These are phyloP conservation scores for Henricia sp. DNA, from an alignment of 53 echinoderm and acorn worm species.

Conservation along the genomic window DNA sequence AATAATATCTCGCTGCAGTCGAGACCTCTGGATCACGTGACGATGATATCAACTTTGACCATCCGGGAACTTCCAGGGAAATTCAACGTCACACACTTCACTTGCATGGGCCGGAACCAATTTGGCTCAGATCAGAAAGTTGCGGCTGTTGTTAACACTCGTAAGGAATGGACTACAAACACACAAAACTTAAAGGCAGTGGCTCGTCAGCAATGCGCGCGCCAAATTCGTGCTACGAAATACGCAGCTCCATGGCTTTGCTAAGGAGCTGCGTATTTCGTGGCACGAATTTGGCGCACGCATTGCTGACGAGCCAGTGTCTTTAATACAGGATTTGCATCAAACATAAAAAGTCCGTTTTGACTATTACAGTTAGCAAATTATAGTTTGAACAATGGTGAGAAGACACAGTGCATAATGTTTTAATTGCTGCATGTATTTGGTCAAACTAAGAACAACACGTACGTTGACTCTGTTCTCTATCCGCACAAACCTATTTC, in stretches of 20 bases:
- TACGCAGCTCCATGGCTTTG: not conserved
- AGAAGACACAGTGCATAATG: too few relatives aligned
- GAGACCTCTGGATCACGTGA: constrained; percentile 29
- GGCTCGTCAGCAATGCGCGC: too few relatives aligned
- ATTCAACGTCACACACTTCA: constrained; percentile 32
- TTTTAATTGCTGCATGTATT: too few relatives aligned
- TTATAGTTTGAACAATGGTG: too few relatives aligned
- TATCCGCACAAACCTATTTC: too few relatives aligned
- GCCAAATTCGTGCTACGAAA: not conserved
- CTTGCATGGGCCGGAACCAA: constrained; percentile 8
- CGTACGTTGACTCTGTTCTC: too few relatives aligned
- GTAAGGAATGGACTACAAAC: not conserved
- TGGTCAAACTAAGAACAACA: too few relatives aligned
- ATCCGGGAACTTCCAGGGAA: constrained; percentile 21
- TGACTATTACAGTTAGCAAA: not conserved
- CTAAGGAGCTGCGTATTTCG: not conserved
- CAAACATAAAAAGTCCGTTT: not conserved
- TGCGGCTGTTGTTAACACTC: constrained; percentile 34
- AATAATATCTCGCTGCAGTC: constrained; percentile 36
- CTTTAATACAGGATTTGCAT: not conserved
- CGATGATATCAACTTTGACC: constrained; percentile 33
- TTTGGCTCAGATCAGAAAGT: constrained; percentile 13
- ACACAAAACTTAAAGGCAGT: too few relatives aligned
- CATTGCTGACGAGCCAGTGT: not conserved
- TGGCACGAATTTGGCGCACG: not conserved